These are phyloP conservation scores for Blastobasis adustella DNA, from an alignment of 2,888 invertebrate genomes.

Conservation along the genomic window DNA sequence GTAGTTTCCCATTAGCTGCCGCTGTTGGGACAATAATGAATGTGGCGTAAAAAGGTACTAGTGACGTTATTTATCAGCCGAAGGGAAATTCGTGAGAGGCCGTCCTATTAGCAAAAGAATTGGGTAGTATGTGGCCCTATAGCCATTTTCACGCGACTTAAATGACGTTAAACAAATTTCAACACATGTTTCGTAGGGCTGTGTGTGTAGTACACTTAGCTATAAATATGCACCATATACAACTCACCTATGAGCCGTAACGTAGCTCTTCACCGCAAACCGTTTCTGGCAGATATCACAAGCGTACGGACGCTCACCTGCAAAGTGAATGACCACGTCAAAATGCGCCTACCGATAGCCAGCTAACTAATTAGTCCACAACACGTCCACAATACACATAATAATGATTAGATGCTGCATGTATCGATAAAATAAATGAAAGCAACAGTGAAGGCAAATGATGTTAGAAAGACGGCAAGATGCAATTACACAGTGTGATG, in stretches of 20 bases:
- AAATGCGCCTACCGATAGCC: not conserved
- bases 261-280: slow-evolving; percentile 87
- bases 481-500: slow-evolving; percentile 62
- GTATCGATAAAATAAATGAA: slow-evolving; percentile 18
- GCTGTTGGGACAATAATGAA: no score
- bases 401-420: slow-evolving; percentile 18
- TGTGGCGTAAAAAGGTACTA: no score
- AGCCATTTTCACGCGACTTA: no score
- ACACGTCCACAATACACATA: not conserved
- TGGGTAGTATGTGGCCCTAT: no score
- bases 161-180: no score
- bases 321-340: slow-evolving; percentile 18
- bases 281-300: slow-evolving; percentile 87
- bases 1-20: no score
- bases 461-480: slow-evolving; percentile 73
- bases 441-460: slow-evolving; percentile 45
- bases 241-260: slow-evolving; percentile 81
- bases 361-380: not conserved
- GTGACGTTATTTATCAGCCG: no score
- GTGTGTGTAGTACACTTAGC: no score
- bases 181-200: no score
- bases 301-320: slow-evolving; percentile 84
- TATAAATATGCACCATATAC: no score
- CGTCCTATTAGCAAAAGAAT: no score
- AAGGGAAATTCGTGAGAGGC: no score